Base-by-base conservation (phyloP, 2,888 invertebrate species). In the Toxonevra muliebris region DNA sequence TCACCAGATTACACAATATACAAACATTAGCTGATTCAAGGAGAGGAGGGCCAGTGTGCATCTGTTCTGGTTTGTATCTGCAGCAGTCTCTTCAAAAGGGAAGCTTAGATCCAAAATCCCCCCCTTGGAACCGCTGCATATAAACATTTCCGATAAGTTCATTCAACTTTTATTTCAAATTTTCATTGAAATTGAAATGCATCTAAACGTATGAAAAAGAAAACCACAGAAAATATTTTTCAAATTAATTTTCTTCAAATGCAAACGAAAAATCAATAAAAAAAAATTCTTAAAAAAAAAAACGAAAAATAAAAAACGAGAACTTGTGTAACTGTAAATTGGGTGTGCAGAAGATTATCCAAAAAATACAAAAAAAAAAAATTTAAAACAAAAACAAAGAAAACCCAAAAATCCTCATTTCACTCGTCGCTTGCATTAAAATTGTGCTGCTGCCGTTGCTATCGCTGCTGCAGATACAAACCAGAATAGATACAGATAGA, bases 141-240 rank as follows among this genome's bases (percentile, higher is more conserved):
- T 11, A 15, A 48, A 48, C 48, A 48, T 48, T n/a, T n/a, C 13
- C 11, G 15, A 48, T 3, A 48, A 54, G 71, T 67, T 71, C 78
- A 60, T 64, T 72, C 69, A 69, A 60, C 66, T 61, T 72, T 59
- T 30, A 30, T 30, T 4, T 52, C n/a, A 20, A n/a, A 13, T 42
- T 68, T 65, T 40, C 65, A 62, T 59, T 57, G 59, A 41, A 19
- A 55, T 5, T 55, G 55, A 43, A 41, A 19, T 19, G 17, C 12
- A 57, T 40, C 20, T 40, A 19, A n/a, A 54, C 20, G 15, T 9
- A 11, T 53, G 53, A 50, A 13, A 59, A 13, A 52, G 41, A 52
- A 42, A 17, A 19, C 59, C 59, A 43, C 40, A 52, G 13, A 40
- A 12, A 58, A 58, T 30, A 30, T 30, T 30, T 30, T 30, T 30